phyloP scores from a whole-genome alignment of 2,888 invertebrate species.

The Leucophora obtusa region DNA sequence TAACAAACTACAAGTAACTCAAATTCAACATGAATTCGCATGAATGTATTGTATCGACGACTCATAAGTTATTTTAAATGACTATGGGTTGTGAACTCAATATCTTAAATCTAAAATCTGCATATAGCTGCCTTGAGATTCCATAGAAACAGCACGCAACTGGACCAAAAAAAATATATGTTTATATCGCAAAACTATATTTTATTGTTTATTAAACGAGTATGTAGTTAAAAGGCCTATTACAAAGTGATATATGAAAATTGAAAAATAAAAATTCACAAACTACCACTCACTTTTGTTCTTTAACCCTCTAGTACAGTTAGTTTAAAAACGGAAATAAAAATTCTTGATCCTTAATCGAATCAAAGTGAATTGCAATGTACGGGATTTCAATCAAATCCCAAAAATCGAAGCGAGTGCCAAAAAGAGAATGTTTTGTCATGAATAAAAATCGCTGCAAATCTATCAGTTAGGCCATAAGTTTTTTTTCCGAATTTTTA shows the following conservation, averaged over 20 bases:
- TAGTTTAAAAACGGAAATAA: too few species aligned
- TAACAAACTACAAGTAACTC: background rate
- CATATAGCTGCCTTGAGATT: slow-evolving; percentile 64
- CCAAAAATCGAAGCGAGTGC: too few species aligned
- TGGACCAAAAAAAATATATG: slow-evolving; percentile 46
- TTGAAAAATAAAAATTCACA: slow-evolving; percentile 11
- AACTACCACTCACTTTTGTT: slow-evolving; percentile 56
- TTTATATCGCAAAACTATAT: slow-evolving; percentile 42
- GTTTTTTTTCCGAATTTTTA: too few species aligned
- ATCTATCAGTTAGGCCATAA: too few species aligned
- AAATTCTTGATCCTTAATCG: too few species aligned
- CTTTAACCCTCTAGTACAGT: background rate
- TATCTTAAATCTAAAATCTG: slow-evolving; percentile 64
- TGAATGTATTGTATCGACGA: slow-evolving; percentile 6
- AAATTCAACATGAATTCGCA: slow-evolving; percentile 18
- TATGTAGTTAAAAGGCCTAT: slow-evolving; percentile 59
- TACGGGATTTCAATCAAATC: too few species aligned
- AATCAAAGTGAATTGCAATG: too few species aligned
- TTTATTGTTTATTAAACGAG: slow-evolving; percentile 55
- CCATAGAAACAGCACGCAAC: slow-evolving; percentile 60
- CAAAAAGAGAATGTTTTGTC: too few species aligned
- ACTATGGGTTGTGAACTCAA: slow-evolving; percentile 62
- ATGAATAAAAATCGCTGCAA: too few species aligned
- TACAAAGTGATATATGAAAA: slow-evolving; percentile 49
- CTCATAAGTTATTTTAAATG: slow-evolving; percentile 60